phyloP scores from a whole-genome alignment of 2,888 invertebrate genomes.

The Listrodromus nycthemerus region DNA sequence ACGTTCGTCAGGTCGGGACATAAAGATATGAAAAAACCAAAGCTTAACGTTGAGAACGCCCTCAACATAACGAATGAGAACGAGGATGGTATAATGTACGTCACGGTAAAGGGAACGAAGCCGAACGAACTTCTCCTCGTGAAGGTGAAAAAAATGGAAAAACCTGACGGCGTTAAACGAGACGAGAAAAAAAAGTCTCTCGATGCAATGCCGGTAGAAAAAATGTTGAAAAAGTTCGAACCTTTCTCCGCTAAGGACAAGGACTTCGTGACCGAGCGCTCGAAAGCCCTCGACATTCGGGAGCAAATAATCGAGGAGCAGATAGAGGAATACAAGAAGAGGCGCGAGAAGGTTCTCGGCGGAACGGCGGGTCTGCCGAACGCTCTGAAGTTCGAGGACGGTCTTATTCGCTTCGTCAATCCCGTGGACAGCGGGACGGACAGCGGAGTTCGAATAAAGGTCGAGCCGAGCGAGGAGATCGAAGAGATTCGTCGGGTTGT shows the following conservation, averaged over 20 bases:
- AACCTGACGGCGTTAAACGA: constrained; percentile 56
- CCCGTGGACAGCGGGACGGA: constrained; percentile 44
- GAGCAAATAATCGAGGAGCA: constrained; percentile 82
- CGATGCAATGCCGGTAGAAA: constrained; percentile 19
- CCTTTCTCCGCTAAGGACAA: constrained; percentile 74
- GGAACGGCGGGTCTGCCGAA: constrained; percentile 61
- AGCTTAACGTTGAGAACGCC: constrained; percentile 78
- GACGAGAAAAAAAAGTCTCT: constrained; percentile 58
- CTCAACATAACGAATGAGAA: constrained; percentile 75
- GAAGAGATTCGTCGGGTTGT: constrained; percentile 26
- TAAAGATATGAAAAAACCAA: constrained; percentile 77
- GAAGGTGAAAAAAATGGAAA: constrained; percentile 79
- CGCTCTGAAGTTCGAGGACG: constrained; percentile 70
- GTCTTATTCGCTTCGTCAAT: constrained; percentile 67
- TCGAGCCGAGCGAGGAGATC: constrained; percentile 41
- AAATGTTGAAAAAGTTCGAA: constrained; percentile 74
- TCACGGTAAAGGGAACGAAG: constrained; percentile 82
- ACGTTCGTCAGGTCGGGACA: constrained; percentile 56
- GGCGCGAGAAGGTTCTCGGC: constrained; percentile 81
- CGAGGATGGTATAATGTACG: constrained; percentile 83
- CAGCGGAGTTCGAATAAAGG: constrained; percentile 54
- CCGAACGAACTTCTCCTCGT: constrained; percentile 82
- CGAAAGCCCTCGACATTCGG: constrained; percentile 74
- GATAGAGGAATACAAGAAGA: constrained; percentile 83
- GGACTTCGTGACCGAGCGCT: constrained; percentile 73